phyloP scores from a whole-genome alignment of 2,113 vertebrate species.

The Oreochromis aureus region DNA sequence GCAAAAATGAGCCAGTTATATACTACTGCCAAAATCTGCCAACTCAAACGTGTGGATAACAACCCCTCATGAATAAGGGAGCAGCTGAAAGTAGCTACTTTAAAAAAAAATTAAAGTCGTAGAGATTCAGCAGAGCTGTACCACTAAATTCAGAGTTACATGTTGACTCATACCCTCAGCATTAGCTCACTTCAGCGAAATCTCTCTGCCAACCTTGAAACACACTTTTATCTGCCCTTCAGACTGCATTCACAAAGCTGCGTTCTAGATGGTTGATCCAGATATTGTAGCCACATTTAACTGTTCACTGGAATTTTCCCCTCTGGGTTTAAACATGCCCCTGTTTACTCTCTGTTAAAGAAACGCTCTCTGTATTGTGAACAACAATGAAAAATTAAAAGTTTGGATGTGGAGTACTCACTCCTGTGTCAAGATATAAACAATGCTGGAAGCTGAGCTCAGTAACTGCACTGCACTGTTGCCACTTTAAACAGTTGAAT shows the following conservation, averaged over 20 bases:
- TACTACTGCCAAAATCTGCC: not conserved
- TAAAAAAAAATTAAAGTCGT: accelerated
- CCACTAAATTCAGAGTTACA: not conserved
- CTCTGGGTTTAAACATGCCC: not conserved
- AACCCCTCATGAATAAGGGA: not conserved
- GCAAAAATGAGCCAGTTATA: not conserved
- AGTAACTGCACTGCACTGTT: not conserved
- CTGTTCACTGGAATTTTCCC: not conserved
- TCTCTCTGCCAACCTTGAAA: not conserved
- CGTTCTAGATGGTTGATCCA: not conserved
- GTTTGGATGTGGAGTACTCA: not conserved
- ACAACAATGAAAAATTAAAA: not conserved
- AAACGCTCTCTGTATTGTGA: not conserved
- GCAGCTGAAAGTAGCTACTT: not conserved
- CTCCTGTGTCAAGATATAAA: not conserved
- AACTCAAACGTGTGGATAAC: not conserved
- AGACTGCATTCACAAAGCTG: not conserved
- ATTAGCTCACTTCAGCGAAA: not conserved
- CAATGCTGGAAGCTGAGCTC: not conserved
- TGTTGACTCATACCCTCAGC: not conserved
- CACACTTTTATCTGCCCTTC: not conserved
- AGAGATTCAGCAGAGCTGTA: not conserved
- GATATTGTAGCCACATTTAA: not conserved
- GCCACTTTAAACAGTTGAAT: not conserved
- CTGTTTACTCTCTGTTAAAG: not conserved